phyloP scores from a whole-genome alignment of 92 coral and sea anemone genomes.

The Micromussa lordhowensis region DNA sequence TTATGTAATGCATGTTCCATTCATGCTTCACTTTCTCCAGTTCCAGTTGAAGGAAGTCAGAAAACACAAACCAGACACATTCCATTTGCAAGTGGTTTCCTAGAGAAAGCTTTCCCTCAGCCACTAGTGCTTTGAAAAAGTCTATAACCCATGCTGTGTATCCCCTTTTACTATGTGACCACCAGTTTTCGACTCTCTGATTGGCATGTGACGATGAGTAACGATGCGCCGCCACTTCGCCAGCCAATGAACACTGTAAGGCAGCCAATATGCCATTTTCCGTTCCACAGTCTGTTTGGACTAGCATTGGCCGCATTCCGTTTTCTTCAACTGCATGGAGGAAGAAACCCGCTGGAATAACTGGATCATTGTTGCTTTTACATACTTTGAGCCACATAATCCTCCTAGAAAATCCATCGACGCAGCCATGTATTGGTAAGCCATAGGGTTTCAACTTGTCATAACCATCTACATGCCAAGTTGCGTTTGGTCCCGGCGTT shows the following conservation, averaged over 20 bases:
- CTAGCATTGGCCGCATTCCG: conserved; percentile 31
- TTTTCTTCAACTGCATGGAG: conserved; percentile 35
- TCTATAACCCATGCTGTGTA: conserved; percentile 61
- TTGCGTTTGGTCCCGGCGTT: conserved; percentile 51
- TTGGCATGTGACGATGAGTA: conserved; percentile 61
- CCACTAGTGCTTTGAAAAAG: conserved; percentile 39
- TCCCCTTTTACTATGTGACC: conserved; percentile 45
- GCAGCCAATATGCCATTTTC: conserved; percentile 59
- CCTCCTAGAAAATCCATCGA: conserved; percentile 61
- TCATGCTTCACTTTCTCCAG: conserved; percentile 60
- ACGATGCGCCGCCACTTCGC: conserved; percentile 35
- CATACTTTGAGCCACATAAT: conserved; percentile 59
- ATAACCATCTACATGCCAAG: conserved; percentile 72
- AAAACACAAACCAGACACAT: conserved; percentile 70
- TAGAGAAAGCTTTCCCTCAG: conserved; percentile 43
- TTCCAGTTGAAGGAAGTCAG: conserved; percentile 45
- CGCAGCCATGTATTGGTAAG: conserved; percentile 63
- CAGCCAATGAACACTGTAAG: conserved; percentile 17
- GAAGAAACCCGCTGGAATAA: conserved; percentile 46
- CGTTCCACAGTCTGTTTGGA: conserved; percentile 68
- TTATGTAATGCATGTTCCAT: conserved; percentile 53
- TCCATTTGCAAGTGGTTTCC: conserved; percentile 58
- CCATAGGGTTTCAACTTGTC: conserved; percentile 61
- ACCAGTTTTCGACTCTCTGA: conserved; percentile 60
- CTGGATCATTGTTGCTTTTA: conserved; percentile 57